These are phyloP conservation scores for Oryzias dopingdopingensis DNA, from an alignment of 2,797 vertebrate genomes.

Conservation along the genomic window DNA sequence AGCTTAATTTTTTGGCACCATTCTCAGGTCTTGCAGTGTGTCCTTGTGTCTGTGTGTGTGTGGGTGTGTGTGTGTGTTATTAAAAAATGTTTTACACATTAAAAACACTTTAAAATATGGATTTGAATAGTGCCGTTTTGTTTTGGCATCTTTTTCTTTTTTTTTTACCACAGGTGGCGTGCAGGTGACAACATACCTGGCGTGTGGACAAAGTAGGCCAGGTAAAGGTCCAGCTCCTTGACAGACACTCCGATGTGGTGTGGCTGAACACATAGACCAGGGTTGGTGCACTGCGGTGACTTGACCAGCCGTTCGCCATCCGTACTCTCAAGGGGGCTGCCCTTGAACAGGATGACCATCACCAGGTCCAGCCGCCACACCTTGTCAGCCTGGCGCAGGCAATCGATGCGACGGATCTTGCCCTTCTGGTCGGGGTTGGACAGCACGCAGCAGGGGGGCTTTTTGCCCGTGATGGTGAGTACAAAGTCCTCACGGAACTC, in stretches of 20 bases:
- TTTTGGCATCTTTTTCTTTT: constrained; percentile 15
- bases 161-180: constrained; percentile 6
- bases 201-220: constrained; percentile 95
- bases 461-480: constrained; percentile 93
- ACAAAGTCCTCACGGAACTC: constrained; percentile 97
- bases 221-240: constrained; percentile 95
- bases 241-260: constrained; percentile 96
- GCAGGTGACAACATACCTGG: constrained; percentile 82
- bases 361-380: constrained; percentile 96
- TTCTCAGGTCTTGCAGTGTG: neutral
- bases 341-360: constrained; percentile 97
- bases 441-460: constrained; percentile 92
- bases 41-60: neutral
- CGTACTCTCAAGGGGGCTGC: constrained; percentile 95
- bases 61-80: constrained; percentile 20
- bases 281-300: constrained; percentile 93
- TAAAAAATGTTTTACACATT: too few species aligned
- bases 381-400: constrained; percentile 94
- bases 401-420: constrained; percentile 95
- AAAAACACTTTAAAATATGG: neutral
- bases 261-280: constrained; percentile 91
- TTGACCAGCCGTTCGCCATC: constrained; percentile 92
- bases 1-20: neutral
- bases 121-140: constrained; percentile 9
- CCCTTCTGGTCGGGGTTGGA: constrained; percentile 96